phyloP scores from a whole-genome alignment of 2,113 vertebrate species.

The Toxostoma redivivum region DNA sequence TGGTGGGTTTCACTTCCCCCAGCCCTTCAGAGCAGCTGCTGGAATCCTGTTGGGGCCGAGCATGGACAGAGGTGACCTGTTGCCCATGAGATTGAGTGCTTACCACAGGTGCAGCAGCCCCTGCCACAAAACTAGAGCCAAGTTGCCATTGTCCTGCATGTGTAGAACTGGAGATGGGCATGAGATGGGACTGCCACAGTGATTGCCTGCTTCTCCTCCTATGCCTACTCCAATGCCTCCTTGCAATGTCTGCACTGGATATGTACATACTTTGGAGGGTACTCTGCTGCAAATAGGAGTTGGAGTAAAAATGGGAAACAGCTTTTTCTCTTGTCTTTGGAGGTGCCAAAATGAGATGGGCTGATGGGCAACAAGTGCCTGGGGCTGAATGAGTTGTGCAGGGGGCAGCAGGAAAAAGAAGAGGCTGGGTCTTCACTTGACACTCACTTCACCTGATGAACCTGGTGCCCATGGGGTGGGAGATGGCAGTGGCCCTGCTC shows the following conservation, averaged over 20 bases:
- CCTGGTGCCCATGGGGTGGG: not conserved
- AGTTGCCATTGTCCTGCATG: fast-evolving
- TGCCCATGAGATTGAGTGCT: fast-evolving
- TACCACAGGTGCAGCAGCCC: not conserved
- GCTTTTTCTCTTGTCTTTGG: not conserved
- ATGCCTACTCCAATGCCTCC: fast-evolving
- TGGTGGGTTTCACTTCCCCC: not conserved
- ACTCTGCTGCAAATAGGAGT: not conserved
- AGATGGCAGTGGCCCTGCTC: not conserved
- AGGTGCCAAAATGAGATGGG: not conserved
- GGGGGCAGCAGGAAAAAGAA: not conserved
- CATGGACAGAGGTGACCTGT: not conserved
- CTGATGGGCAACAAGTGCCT: not conserved
- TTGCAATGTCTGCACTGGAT: not conserved
- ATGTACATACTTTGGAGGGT: not conserved
- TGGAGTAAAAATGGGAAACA: not conserved
- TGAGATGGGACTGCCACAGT: fast-evolving
- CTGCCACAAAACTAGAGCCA: not conserved
- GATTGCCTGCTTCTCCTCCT: not conserved
- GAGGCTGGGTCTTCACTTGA: not conserved
- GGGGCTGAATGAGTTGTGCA: not conserved
- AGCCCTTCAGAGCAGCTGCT: not conserved
- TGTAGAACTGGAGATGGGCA: fast-evolving
- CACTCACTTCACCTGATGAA: fast-evolving
- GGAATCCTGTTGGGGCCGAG: not conserved